These are phyloP conservation scores for Pelvicachromis taeniatus DNA, from an alignment of 2,113 vertebrate genomes.

Conservation along the genomic window DNA sequence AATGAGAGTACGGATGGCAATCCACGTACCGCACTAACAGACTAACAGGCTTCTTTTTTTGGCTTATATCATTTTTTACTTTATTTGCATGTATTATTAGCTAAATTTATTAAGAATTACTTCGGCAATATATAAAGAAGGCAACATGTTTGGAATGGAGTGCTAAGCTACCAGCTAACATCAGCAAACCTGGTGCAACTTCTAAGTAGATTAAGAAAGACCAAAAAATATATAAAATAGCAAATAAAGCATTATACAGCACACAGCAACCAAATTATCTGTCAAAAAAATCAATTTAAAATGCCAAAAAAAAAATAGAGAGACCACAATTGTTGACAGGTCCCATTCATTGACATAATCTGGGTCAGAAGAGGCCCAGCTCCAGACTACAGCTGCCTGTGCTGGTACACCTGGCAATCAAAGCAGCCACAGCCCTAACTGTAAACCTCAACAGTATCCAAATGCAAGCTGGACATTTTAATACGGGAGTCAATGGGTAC, in stretches of 20 bases:
- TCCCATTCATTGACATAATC: not conserved
- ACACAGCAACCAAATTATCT: not conserved
- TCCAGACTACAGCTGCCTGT: too few relatives aligned
- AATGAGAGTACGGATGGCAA: not conserved
- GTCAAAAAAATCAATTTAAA: not conserved
- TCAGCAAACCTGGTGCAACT: too few relatives aligned
- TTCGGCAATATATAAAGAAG: not conserved
- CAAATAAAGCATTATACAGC: too few relatives aligned
- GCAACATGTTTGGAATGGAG: too few relatives aligned
- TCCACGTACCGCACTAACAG: not conserved
- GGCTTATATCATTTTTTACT: too few relatives aligned
- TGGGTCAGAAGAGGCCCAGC: not conserved
- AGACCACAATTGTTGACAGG: not conserved
- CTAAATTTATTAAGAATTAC: too few relatives aligned
- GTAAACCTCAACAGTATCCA: too few relatives aligned
- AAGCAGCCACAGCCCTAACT: not conserved
- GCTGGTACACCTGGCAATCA: not conserved
- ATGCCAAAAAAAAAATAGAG: not conserved
- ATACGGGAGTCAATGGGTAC: too few relatives aligned
- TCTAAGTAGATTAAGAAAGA: not conserved
- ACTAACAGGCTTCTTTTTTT: too few relatives aligned
- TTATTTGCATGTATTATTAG: too few relatives aligned
- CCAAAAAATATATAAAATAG: not conserved
- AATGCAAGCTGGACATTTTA: not conserved
- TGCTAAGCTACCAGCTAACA: too few relatives aligned